Evolutionary conservation across 2,797 vertebrate genomes (phyloP), one percentile per base, ranked within the genome.

Genomic region (Hydrocynus forskahlii): DNA sequence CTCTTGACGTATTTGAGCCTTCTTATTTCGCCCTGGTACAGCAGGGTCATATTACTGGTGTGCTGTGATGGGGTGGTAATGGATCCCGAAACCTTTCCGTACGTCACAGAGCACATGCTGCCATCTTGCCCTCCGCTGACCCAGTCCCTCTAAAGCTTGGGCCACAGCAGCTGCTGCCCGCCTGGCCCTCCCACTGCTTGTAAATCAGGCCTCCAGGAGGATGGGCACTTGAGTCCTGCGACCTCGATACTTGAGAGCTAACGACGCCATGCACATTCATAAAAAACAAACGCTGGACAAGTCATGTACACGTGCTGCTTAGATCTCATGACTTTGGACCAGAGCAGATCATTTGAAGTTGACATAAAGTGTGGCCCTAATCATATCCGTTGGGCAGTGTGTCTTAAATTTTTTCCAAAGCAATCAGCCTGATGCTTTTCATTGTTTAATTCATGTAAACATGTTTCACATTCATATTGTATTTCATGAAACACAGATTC

Each of bases 61-160:
- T 83, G 84, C 67, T 55, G 72, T 75, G 62, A 59, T 66, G 73
- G 23, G 75, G 72, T 60, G n/a, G 71, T 74, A 79, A 83, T 59
- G 66, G 1, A 81, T 79, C 63, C 79, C 25, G 29, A 70, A 77
- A 64, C 69, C n/a, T 38, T 64, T 77, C 64, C 16, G 55, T 80
- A 85, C 76, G 83, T 85, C 86, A 81, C 64, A 68, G 77, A 62
- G 55, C 78, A 76, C 85, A 81, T 79, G 72, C 67, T 8, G 48
- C 38, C 50, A 63, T 75, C 55, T 57, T 70, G 63, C 76, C 73
- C 73, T 78, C 59, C 73, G 43, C 72, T 74, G 79, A 83, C 73
- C 73, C 73, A 70, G 72, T 76, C 80, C 62, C 68, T 72, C 66
- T 64, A 73, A 40, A 73, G 25, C 38, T 7, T 23, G 63, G 62